A percentile compares a stretch with the other conserved stretches of the same genome.
phyloP scores from a whole-genome alignment of 2,888 invertebrate genomes.

The Spisula subtruncata region DNA sequence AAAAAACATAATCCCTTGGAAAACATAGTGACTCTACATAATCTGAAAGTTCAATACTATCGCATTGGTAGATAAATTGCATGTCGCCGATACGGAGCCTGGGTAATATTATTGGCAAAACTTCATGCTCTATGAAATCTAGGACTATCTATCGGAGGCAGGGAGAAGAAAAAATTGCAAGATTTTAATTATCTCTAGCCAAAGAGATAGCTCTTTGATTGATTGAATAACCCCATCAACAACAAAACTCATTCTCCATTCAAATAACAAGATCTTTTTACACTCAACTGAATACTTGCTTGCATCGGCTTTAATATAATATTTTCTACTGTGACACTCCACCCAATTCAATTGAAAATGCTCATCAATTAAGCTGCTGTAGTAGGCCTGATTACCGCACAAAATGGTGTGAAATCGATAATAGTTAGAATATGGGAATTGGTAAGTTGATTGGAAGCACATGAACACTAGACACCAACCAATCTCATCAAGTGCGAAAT shows the following conservation, averaged over 20 bases:
- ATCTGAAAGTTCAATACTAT: constrained; percentile 10
- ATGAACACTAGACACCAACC: constrained; percentile 18
- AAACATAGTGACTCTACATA: not conserved
- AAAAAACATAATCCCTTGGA: not conserved
- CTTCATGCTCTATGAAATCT: constrained; percentile 1
- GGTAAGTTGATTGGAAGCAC: constrained; percentile 5
- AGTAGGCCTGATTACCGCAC: not conserved
- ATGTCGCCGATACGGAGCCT: not conserved
- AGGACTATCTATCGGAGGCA: not conserved
- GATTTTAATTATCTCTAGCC: constrained; percentile 4
- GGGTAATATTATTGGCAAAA: constrained; percentile 16
- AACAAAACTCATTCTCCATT: constrained; percentile 21
- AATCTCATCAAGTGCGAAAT: not conserved
- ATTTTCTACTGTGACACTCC: not conserved
- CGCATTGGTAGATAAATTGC: not conserved
- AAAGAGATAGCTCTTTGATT: constrained; percentile 14
- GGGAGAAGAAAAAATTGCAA: not conserved
- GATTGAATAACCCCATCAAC: constrained; percentile 21
- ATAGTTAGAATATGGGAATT: not conserved
- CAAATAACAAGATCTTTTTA: constrained; percentile 21
- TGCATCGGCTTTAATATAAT: not conserved
- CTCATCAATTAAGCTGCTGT: constrained; percentile 5
- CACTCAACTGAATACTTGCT: not conserved
- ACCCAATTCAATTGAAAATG: constrained; percentile 11
- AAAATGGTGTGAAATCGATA: constrained; percentile 18